phyloP scores from a whole-genome alignment of 30 jellyfish, hydroid and myxozoan species.

The Sanderia malayensis region DNA sequence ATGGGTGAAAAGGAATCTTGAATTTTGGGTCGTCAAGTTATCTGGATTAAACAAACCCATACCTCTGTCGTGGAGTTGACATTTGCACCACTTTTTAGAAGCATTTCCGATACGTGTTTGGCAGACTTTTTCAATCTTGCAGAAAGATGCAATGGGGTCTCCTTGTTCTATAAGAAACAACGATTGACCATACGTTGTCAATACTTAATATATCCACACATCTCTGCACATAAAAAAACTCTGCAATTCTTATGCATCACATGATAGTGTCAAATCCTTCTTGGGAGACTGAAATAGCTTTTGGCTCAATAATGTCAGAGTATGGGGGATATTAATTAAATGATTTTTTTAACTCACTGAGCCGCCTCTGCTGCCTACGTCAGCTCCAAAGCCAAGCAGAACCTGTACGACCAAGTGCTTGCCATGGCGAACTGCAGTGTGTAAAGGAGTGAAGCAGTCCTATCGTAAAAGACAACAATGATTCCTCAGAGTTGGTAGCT shows the following conservation, averaged over 20 bases:
- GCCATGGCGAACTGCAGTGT: conserved; percentile 89
- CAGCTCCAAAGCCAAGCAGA: conserved; percentile 90
- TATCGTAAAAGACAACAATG: conserved; percentile 6
- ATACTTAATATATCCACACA: no score
- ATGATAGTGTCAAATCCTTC: no score
- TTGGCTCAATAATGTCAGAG: no score
- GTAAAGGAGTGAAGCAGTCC: conserved; percentile 83
- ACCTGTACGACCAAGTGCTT: conserved; percentile 80
- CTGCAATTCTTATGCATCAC: no score
- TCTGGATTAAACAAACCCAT: conserved; percentile 1
- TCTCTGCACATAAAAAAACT: no score
- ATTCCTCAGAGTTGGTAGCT: no score
- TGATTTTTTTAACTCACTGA: no score
- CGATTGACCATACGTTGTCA: no score
- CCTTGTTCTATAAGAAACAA: conserved; percentile 47
- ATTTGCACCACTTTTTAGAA: conserved; percentile 79
- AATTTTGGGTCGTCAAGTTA: no score
- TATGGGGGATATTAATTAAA: no score
- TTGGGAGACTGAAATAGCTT: no score
- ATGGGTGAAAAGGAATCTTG: no score
- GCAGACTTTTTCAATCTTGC: conserved; percentile 72
- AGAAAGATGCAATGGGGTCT: conserved; percentile 85
- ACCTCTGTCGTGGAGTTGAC: conserved; percentile 62
- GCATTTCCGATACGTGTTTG: conserved; percentile 72
- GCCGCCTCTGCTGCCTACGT: conserved; percentile 85